phyloP scores from a whole-genome alignment of 2,888 invertebrate species.

The Toxonevra muliebris region DNA sequence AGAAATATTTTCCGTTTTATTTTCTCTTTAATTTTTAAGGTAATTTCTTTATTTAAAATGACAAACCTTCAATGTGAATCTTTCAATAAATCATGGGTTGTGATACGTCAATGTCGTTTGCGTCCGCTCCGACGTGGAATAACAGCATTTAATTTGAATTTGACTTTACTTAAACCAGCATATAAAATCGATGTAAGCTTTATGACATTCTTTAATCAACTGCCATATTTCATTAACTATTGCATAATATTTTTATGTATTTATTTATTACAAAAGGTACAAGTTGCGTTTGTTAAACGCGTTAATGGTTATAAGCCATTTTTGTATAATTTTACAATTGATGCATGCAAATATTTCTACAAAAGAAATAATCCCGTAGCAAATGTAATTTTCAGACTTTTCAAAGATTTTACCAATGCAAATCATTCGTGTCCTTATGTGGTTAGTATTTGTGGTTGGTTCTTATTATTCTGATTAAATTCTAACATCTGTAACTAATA shows the following conservation, averaged over 20 bases:
- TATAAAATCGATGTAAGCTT: background rate
- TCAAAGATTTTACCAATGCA: constrained; percentile 11
- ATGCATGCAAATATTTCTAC: constrained; percentile 2
- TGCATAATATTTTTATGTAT: too few relatives aligned
- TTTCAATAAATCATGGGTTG: constrained; percentile 12
- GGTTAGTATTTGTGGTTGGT: background rate
- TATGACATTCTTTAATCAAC: too few relatives aligned
- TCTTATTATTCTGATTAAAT: background rate
- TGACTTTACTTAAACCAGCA: background rate
- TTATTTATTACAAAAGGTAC: too few relatives aligned
- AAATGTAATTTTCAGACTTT: constrained; percentile 3
- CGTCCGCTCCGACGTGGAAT: constrained; percentile 8
- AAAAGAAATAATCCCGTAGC: constrained; percentile 15
- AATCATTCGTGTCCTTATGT: constrained; percentile 21
- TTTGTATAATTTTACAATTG: background rate
- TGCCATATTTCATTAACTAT: too few relatives aligned
- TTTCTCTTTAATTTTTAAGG: background rate
- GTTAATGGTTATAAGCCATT: constrained; percentile 23
- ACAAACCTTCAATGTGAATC: constrained; percentile 19
- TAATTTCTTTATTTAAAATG: background rate
- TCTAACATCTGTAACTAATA: too few relatives aligned
- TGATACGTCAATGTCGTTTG: constrained; percentile 15
- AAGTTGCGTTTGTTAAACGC: too few relatives aligned
- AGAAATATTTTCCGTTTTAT: too few relatives aligned
- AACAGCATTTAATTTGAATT: constrained; percentile 2